Evolutionary conservation across 2,797 vertebrate genomes (phyloP), one percentile per base, ranked within the genome.

Genomic region (Pseudotriccus pelzelni): DNA sequence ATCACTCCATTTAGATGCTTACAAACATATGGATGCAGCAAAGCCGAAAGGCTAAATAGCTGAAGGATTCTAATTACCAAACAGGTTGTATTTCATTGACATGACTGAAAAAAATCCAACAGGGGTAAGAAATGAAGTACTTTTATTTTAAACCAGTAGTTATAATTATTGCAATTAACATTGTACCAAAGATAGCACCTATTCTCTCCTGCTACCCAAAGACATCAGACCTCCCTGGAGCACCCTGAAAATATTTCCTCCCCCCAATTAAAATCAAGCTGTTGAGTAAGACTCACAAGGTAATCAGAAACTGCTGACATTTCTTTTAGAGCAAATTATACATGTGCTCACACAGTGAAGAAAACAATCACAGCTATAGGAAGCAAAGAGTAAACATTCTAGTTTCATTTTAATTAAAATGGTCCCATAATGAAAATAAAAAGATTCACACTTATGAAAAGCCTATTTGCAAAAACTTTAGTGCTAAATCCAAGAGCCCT

Each of bases 321-420:
- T 94, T 96, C 86, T 94, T 96, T 90, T 94, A 91, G 44, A 96
- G 76, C 60, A 88, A 95, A 96, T 95, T 90, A 92, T 66, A 87
- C 87, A 56, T 84, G 87, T 75, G 89, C 92, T 94, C 92, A 94
- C 64, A 90, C 79, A 92, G 86, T 75, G 90, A 94, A 93, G 87
- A 95, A 91, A 93, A 94, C 93, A 96, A 94, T 91, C 94, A 93
- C 34, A 39, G 87, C 91, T 90, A 94, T 49, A 93, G 77, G 90
- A 94, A 91, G 94, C 77, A 76, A 69, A 88, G 69, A 94, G 90
- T 90, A 95, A 96, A 96, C 90, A 96, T 92, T 93, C 91, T 82
- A 94, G 91, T 93, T 94, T 95, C 83, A 37, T 82, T 96, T 95
- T 94, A 97, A 96, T 93, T 96, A 96, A 94, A 96, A 94, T 14